Evolutionary conservation across 2,113 vertebrate genomes (phyloP), one percentile per base, ranked within the genome.

Genomic region (Centrocercus urophasianus): DNA sequence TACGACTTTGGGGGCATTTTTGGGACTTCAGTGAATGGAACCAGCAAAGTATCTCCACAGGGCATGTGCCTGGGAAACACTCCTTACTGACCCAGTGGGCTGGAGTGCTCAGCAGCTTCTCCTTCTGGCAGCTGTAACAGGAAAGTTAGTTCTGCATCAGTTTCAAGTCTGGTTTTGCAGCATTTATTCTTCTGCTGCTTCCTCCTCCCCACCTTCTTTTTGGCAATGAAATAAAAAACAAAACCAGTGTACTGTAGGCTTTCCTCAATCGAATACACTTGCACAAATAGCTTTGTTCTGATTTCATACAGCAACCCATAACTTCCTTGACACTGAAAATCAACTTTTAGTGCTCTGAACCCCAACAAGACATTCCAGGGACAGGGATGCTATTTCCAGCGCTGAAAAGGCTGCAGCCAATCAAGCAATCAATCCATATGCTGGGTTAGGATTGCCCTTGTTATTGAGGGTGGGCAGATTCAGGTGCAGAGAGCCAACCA

Each of bases 21-120:
- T 13, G 36, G 14, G 21, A 61, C 66, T 67, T 60, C 7, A 74
- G 16, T 66, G 54, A 40, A 47, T 11, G 22, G 48, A 24, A 50
- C 48, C 48, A 50, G 22, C 22, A 50, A 24, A 50, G 15, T 57
- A 27, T 21, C 40, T 64, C 0, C 0, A 14, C 15, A 0, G 25
- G 13, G 10, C 4, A 7, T 6, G 40, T 24, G 13, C 34, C 17
- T 5, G 12, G 48, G 34, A 32, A 76, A 25, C 11, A 40, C 3
- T 40, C 67, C 13, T 15, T 28, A 14, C 30, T 21, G 40, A 40
- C 3, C 13, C 16, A 70, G 25, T 9, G 45, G 81, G 60, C 25
- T 67, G 48, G 73, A 52, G 17, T 1, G 0, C 32, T 43, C 1
- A 0, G 52, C 74, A 75, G 11, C 65, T 78, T 78, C 54, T 20